Evolutionary conservation across 2,888 invertebrate species (phyloP), one percentile per base, ranked within the genome.

Genomic region (Habrosyne pyritoides): DNA sequence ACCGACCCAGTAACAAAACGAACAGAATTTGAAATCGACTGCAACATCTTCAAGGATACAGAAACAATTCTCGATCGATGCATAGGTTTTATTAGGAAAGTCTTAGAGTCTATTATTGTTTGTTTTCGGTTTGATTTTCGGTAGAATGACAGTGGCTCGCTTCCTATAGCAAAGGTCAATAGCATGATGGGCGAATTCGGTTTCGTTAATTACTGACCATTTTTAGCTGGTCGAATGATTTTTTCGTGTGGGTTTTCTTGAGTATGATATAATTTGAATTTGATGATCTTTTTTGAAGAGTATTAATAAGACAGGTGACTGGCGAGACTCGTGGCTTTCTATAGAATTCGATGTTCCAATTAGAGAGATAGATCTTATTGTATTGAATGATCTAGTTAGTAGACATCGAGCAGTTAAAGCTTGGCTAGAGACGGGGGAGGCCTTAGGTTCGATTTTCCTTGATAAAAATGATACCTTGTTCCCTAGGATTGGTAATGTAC

Each of bases 101-200:
- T 18, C 33, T 53, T 86, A 89, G 58, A 75, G 86, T 75, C 64
- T 69, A 77, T 70, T 72, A 70, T 89, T 62, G 79, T 61, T 57
- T 71, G 77, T 36, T 47, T 52, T 58, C 64, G 55, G 33, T 61
- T 63, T 70, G 76, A 82, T 81, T 60, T 73, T 74, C 75, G 59
- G 67, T 82, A 84, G 82, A 86, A 84, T 84, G 82, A 79, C 74
- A 75, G 65, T 72, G 69, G 66, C 53, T 59, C 59, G 66, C 64
- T 71, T 71, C 69, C 70, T 73, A 73, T 73, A 63, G 65, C 60
- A 79, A 84, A 89, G 90, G 89, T 91, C 89, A 89, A 88, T 87
- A 88, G 83, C 88, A 81, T 77, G 50, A 50, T 50, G 77, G 80
- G 85, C 83, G 81, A 89, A 88, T 89, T 89, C 79, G 83, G 86